Conservation (phyloP, 2,113 vertebrate genomes). For the Pterocles orientalis region DNA sequence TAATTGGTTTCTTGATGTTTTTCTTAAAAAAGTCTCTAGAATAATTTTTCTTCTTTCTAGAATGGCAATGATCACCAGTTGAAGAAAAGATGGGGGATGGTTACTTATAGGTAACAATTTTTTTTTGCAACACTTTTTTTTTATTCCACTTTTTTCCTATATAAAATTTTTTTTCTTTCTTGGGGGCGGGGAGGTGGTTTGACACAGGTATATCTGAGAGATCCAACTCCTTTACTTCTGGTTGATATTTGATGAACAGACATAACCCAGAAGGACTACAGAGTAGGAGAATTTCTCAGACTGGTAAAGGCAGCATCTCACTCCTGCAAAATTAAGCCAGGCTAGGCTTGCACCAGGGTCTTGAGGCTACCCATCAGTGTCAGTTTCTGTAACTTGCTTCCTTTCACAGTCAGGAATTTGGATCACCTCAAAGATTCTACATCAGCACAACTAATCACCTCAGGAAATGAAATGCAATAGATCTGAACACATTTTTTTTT, state of each 20-base stretch:
- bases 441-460: neutral
- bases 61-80: neutral
- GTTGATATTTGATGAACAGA: neutral
- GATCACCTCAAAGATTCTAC: neutral
- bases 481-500: neutral
- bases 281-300: neutral
- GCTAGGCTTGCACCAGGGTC: neutral
- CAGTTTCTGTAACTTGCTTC: neutral
- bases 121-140: neutral
- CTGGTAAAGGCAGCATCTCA: neutral
- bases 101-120: neutral
- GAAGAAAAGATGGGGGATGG: neutral
- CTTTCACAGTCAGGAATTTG: neutral
- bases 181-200: neutral
- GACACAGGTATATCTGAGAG: neutral
- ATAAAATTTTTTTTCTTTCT: neutral
- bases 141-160: neutral
- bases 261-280: neutral
- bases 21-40: neutral
- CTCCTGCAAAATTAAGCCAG: neutral
- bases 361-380: neutral
- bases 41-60: neutral
- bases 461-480: neutral
- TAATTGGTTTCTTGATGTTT: neutral
- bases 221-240: neutral